These are phyloP conservation scores for Channallabes apus DNA, from an alignment of 2,797 vertebrate species.

Conservation along the genomic window DNA sequence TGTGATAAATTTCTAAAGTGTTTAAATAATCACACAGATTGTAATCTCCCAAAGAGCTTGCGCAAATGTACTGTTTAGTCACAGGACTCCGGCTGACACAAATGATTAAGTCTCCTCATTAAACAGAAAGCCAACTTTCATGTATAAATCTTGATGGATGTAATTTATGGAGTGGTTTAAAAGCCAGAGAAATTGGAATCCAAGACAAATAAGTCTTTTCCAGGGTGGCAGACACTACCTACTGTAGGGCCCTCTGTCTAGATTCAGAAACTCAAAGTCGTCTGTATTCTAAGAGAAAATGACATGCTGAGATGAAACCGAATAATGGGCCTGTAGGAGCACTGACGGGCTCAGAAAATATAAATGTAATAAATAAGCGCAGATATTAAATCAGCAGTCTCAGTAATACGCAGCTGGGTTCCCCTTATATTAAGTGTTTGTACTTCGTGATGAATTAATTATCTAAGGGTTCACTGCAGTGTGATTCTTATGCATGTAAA, in stretches of 20 bases:
- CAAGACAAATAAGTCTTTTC: slow-evolving; percentile 57
- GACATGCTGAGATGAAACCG: slow-evolving; percentile 13
- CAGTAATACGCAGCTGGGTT: not conserved
- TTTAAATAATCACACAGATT: slow-evolving; percentile 43
- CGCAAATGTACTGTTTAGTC: not conserved
- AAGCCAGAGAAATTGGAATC: slow-evolving; percentile 34
- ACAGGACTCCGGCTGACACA: slow-evolving; percentile 43
- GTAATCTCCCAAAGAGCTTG: slow-evolving; percentile 16
- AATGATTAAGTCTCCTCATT: slow-evolving; percentile 59
- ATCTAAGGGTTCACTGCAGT: not conserved
- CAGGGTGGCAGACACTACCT: slow-evolving; percentile 28
- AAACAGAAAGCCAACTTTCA: slow-evolving; percentile 42
- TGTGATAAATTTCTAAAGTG: slow-evolving; percentile 40
- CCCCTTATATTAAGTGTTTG: not conserved
- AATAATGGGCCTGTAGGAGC: slow-evolving; percentile 26
- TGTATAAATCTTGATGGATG: slow-evolving; percentile 51
- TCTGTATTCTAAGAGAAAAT: slow-evolving; percentile 26
- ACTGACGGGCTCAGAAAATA: not conserved
- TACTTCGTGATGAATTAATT: not conserved
- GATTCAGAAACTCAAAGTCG: slow-evolving; percentile 12
- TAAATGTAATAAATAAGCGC: slow-evolving; percentile 39
- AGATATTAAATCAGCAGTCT: slow-evolving; percentile 28
- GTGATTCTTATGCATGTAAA: not conserved
- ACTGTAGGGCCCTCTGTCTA: slow-evolving; percentile 1
- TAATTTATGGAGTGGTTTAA: slow-evolving; percentile 36